Percentiles rank a stretch among this genome's conserved stretches.
Conservation (phyloP, 2,797 vertebrate genomes). For the Chaetodon trifasciatus region DNA sequence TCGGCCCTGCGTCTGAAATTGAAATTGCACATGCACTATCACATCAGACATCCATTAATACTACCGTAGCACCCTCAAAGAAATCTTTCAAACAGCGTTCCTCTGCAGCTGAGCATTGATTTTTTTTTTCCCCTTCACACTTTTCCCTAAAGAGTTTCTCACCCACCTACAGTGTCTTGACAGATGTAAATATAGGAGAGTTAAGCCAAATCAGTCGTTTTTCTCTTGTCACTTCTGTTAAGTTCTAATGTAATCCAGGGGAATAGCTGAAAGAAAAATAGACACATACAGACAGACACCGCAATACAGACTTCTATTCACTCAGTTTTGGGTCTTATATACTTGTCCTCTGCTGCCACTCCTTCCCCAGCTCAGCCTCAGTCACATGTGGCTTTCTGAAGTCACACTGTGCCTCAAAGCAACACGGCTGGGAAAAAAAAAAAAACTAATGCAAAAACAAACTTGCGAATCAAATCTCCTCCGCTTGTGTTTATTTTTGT, state of each 20-base stretch:
- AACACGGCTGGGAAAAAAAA: background rate
- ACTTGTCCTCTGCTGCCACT: conserved; percentile 23
- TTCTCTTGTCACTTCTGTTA: conserved; percentile 7
- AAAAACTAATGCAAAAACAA: conserved; percentile 21
- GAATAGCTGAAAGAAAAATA: background rate
- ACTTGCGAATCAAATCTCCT: conserved; percentile 36
- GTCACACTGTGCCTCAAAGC: conserved; percentile 27
- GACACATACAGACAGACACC: background rate
- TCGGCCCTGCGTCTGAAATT: conserved; percentile 4
- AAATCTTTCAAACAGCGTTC: conserved; percentile 14
- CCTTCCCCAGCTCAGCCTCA: conserved; percentile 19
- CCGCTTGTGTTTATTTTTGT: conserved; percentile 50
- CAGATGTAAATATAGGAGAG: conserved; percentile 34
- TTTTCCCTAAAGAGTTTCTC: conserved; percentile 29
- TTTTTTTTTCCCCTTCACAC: background rate
- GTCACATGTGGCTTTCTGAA: conserved; percentile 32
- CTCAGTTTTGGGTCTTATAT: conserved; percentile 26
- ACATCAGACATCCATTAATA: conserved; percentile 35
- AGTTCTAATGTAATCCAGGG: conserved; percentile 29
- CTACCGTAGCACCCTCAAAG: conserved; percentile 8
- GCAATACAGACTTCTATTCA: conserved; percentile 8
- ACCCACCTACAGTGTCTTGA: conserved; percentile 31
- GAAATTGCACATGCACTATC: conserved; percentile 28
- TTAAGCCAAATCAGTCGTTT: conserved; percentile 13
- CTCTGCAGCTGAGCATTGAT: conserved; percentile 1